phyloP scores from a whole-genome alignment of 2,797 vertebrate genomes.

The Euphonia xanthogaster region DNA sequence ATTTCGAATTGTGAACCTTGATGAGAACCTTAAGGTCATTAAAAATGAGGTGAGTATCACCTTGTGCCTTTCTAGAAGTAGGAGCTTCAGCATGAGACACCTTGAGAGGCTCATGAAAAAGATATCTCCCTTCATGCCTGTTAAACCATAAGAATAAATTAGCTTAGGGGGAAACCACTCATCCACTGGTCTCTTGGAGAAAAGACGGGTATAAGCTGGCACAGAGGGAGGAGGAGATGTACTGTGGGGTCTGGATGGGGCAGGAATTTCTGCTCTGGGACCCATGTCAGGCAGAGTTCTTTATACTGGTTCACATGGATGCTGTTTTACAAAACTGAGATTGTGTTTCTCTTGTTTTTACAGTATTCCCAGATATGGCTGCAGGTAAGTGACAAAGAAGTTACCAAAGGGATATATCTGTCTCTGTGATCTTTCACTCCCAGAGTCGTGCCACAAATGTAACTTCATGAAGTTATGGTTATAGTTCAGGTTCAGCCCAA shows the following conservation, averaged over 20 bases:
- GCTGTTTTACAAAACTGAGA: neutral
- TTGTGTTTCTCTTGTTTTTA: neutral
- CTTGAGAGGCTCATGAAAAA: neutral
- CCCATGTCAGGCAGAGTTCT: neutral
- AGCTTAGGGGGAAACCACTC: neutral
- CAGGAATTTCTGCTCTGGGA: neutral
- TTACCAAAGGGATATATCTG: neutral
- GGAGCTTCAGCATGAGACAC: neutral
- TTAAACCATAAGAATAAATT: neutral
- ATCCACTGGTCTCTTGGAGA: neutral
- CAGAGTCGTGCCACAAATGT: neutral
- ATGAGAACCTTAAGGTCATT: conserved; percentile 34
- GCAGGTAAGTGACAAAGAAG: neutral
- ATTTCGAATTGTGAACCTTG: conserved; percentile 41
- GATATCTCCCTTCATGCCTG: neutral
- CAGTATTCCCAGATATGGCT: conserved; percentile 49
- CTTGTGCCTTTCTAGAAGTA: neutral
- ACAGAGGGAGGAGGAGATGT: neutral
- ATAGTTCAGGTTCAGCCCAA: neutral
- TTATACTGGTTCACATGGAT: neutral
- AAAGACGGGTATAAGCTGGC: neutral
- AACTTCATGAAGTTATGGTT: neutral
- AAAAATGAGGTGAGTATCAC: conserved; percentile 23
- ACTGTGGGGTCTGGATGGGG: neutral
- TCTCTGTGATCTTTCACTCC: neutral